Base-by-base conservation (phyloP, 2,888 invertebrate species). In the Euphydryas editha region DNA sequence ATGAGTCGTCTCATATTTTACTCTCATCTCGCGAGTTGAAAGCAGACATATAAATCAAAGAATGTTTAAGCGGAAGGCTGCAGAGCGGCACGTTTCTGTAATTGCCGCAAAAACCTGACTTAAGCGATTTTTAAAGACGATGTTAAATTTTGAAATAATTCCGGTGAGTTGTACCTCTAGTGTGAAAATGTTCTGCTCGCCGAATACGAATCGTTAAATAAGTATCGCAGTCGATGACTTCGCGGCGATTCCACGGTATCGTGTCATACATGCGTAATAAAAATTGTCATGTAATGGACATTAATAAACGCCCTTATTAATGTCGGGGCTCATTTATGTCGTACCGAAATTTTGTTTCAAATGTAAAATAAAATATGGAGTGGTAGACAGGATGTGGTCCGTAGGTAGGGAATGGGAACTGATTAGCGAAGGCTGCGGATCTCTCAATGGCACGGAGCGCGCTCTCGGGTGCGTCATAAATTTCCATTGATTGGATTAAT, bases 401-500 rank as follows among this genome's bases (percentile, higher is more conserved):
- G 84, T 78, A 79, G 80, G 81, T 75, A 76, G 81, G 76, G 81
- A 82, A 78, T 76, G 81, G 76, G 81, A 82, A 78, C 88, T 88
- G 90, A 90, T 91, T 90, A 90, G 90, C 82, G 78, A 80, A 78
- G 76, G 79, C 75, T 74, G 75, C 82, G 80, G 87, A 89, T 87
- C 87, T 88, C 86, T 88, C 86, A 87, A 87, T 85, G 88, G 86
- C 82, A 78, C 75, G 79, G 78, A 69, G 74, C 77, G 74, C 80
- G 87, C 81, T 85, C 86, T 81, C 77, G 87, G 86, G 88, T 88
- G 91, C 90, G 88, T 93, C 93, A 93, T 93, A 93, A 93, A 93
- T 93, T 89, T 88, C 84, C 90, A 90, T 90, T 93, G 92, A 92
- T 93, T 90, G 92, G 92, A 90, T 91, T 93, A 92, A 93, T 93